These are phyloP conservation scores for Malacoraja senta DNA, from an alignment of 2,797 vertebrate species.

Conservation along the genomic window DNA sequence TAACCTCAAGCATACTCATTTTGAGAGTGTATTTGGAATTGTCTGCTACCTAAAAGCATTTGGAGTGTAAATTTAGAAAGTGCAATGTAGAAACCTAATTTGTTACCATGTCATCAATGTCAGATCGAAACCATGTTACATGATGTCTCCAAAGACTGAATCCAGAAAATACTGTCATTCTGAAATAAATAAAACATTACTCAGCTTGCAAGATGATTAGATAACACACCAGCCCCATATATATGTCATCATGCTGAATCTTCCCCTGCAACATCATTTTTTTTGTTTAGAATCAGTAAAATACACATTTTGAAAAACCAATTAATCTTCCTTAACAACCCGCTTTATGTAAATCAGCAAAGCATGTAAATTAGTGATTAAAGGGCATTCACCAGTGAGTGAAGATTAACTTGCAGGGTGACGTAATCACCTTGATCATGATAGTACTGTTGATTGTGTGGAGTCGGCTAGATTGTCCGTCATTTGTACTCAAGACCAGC, in stretches of 20 bases:
- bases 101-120: too few relatives aligned
- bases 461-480: too few relatives aligned
- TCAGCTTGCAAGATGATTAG: not conserved
- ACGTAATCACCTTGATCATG: not conserved
- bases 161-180: not conserved
- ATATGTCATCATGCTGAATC: not conserved
- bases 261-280: too few relatives aligned
- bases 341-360: not conserved
- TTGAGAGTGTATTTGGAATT: too few relatives aligned
- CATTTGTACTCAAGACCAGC: too few relatives aligned
- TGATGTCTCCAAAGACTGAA: not conserved
- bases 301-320: too few relatives aligned
- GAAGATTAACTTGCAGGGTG: not conserved
- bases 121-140: too few relatives aligned
- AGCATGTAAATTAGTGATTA: not conserved
- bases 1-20: too few relatives aligned
- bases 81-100: too few relatives aligned
- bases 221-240: not conserved
- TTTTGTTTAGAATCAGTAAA: too few relatives aligned
- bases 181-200: not conserved
- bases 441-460: not conserved
- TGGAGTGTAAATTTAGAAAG: too few relatives aligned
- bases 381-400: not conserved
- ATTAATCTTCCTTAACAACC: not conserved
- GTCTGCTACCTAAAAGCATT: too few relatives aligned